Base-by-base conservation (phyloP, 2,113 vertebrate species). In the Salvelinus alpinus region DNA sequence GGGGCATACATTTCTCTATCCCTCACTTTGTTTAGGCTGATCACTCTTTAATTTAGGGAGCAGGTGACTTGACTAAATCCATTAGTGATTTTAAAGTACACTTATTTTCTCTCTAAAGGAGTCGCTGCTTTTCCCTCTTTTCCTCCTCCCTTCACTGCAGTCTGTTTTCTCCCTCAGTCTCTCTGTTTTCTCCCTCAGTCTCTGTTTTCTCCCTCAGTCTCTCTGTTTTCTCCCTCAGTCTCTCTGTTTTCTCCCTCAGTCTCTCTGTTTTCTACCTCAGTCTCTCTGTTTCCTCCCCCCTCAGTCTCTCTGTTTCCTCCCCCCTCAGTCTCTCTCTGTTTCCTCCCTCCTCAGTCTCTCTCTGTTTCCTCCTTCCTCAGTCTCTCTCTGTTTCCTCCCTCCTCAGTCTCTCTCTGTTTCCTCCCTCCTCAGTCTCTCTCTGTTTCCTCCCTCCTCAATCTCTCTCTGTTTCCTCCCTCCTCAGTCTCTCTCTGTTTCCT, bases 51-150 rank as follows among this genome's bases (percentile, higher is more conserved):
- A 85, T 85, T 83, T 81, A 62, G 71, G 64, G 65, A 82, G 79
- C 80, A 29, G 69, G 84, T 64, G 84, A 82, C 82, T 64, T 57
- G 73, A 82, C 72, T 71, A 80, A 76, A 81, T 79, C 77, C 76
- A 79, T 86, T 83, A 83, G 64, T 72, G 83, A 81, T 87, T 27
- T 27, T 27, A 27, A 27, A 27, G 1, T 27, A 27, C 2, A 27
- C 25, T 27, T 2, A 27, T 27, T 27, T 27, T 27, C 25, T 27
- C 25, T 87, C 78, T 79, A 38, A 54, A 70, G 27, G 44, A 59
- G 20, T 11, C 29, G 12, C 69, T 9, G 16, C 72, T 62, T 78
- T 71, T 12, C 71, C 60, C 20, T 76, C 71, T 59, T 68, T 14
- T 44, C 27, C 64, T 67, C 64, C 65, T 25, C 74, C 51, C 78